phyloP scores from a whole-genome alignment of 2,888 invertebrate genomes.

The Nomada ferruginata region DNA sequence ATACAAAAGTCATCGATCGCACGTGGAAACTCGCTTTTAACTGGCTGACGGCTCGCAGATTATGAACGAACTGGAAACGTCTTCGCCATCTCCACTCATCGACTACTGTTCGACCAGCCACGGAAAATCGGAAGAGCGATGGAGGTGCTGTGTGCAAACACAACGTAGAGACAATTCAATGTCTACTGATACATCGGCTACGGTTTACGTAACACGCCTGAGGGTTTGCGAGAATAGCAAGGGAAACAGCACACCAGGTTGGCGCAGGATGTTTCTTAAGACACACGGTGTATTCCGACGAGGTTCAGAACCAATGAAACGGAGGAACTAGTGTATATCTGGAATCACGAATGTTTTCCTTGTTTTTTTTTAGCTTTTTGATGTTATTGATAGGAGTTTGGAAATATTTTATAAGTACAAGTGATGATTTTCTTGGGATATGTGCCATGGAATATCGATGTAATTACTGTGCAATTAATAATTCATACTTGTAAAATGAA shows the following conservation, averaged over 20 bases:
- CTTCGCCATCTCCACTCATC: constrained; percentile 26
- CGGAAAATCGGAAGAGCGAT: constrained; percentile 27
- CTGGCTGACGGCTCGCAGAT: constrained; percentile 49
- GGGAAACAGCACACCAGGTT: constrained; percentile 14
- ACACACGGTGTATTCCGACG: not conserved
- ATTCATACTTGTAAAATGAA: too few species aligned
- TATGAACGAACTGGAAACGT: constrained; percentile 13
- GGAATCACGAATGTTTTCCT: not conserved
- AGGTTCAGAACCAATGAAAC: constrained; percentile 8
- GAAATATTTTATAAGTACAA: not conserved
- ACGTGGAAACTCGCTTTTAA: constrained; percentile 17
- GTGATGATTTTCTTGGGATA: too few species aligned
- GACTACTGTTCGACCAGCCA: not conserved
- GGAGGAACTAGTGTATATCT: too few species aligned
- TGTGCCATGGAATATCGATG: too few species aligned
- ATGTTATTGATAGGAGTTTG: not conserved
- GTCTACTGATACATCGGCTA: constrained; percentile 62
- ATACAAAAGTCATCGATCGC: constrained; percentile 50
- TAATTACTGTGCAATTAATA: too few species aligned
- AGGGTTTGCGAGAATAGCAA: constrained; percentile 18
- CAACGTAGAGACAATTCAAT: constrained; percentile 61
- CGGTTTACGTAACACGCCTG: constrained; percentile 52
- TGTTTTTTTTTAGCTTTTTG: not conserved
- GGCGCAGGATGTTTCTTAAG: constrained; percentile 5
- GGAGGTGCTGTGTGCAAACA: constrained; percentile 50